Evolutionary conservation across 2,113 vertebrate species (phyloP).

Genomic region (Girardinichthys multiradiatus): DNA sequence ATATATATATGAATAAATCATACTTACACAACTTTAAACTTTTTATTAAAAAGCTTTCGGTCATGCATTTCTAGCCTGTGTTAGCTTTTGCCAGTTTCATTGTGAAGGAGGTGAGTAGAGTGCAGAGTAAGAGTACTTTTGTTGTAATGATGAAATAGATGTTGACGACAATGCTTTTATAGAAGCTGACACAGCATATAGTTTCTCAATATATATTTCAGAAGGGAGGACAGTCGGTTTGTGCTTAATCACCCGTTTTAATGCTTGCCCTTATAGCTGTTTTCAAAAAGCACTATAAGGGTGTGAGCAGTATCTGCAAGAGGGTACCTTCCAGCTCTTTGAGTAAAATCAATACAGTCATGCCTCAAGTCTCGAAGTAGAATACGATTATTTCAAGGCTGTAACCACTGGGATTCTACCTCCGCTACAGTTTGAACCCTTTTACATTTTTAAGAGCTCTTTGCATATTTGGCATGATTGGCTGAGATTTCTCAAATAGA

Average conservation of each 20-base stretch:
- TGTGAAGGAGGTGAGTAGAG: slow-evolving; percentile 27
- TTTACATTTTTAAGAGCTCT: slow-evolving; percentile 51
- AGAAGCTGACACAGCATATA: slow-evolving; percentile 55
- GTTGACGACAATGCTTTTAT: slow-evolving; percentile 57
- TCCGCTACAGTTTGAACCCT: slow-evolving; percentile 31
- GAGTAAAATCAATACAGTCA: slow-evolving; percentile 51
- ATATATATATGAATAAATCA: background rate
- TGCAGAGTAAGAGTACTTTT: slow-evolving; percentile 41
- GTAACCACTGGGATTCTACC: slow-evolving; percentile 44
- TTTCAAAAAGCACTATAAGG: slow-evolving; percentile 38
- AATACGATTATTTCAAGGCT: slow-evolving; percentile 43
- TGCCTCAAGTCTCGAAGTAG: slow-evolving; percentile 37
- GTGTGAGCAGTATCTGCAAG: slow-evolving; percentile 10
- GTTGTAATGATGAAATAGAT: slow-evolving; percentile 54
- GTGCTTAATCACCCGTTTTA: slow-evolving; percentile 65
- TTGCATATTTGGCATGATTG: slow-evolving; percentile 63
- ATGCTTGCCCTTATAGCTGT: slow-evolving; percentile 44
- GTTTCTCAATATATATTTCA: slow-evolving; percentile 53
- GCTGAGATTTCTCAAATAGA: slow-evolving; percentile 60
- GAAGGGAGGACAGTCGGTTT: slow-evolving; percentile 52
- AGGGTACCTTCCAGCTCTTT: slow-evolving; percentile 23
- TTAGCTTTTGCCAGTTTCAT: slow-evolving; percentile 22
- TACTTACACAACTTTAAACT: background rate
- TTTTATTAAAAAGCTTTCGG: background rate
- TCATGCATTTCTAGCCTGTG: slow-evolving; percentile 10